Conservation (phyloP, 2,888 invertebrate species). For the Aproaerema taeniolella region DNA sequence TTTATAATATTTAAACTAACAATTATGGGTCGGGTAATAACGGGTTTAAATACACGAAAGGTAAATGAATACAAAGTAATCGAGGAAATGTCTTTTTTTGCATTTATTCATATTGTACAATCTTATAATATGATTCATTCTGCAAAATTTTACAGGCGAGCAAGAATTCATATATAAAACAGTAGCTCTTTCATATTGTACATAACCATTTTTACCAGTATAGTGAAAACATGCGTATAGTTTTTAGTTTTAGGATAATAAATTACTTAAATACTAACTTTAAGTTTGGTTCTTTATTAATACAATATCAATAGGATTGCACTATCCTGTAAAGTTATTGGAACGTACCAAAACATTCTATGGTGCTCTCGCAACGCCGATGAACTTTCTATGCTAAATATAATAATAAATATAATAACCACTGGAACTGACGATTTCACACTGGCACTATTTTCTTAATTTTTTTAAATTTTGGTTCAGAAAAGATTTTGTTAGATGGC, state of each 20-base stretch:
- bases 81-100: conserved; percentile 78
- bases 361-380: conserved; percentile 70
- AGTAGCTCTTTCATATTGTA: conserved; percentile 76
- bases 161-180: conserved; percentile 79
- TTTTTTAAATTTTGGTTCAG: too few relatives aligned
- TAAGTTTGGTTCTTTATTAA: conserved; percentile 78
- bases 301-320: conserved; percentile 77
- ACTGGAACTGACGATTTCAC: too few relatives aligned
- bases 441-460: too few relatives aligned
- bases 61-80: conserved; percentile 20
- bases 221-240: conserved; percentile 79
- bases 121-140: conserved; percentile 77
- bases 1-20: too few relatives aligned
- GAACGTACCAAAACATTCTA: conserved; percentile 69
- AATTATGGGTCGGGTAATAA: too few relatives aligned
- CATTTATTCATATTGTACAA: conserved; percentile 78
- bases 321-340: conserved; percentile 72
- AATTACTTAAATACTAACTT: conserved; percentile 77
- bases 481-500: too few relatives aligned
- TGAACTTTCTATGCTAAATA: conserved; percentile 74
- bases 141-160: conserved; percentile 79
- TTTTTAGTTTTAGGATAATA: conserved; percentile 77
- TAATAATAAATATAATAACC: too few relatives aligned
- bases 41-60: too few relatives aligned
- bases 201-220: conserved; percentile 77